Evolutionary conservation across 2,888 invertebrate genomes (phyloP), one percentile per base, ranked within the genome.

Genomic region (Tipula confusa): DNA sequence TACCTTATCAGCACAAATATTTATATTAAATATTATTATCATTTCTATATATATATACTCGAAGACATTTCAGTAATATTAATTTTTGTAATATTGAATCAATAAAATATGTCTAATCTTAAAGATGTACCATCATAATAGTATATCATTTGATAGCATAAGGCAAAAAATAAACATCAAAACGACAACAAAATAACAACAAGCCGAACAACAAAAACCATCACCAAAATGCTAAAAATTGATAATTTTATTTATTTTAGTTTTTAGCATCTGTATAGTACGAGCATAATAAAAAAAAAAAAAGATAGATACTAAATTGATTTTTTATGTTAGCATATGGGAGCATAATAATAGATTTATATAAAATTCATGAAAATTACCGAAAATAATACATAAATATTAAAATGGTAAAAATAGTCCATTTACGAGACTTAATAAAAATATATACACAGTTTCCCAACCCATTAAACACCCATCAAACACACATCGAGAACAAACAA

Each of bases 241-340:
- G 64, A 64, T 64, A 24, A 64, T 24, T 64, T 64, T 64, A 64
- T 43, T 43, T 43, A 43, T 64, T 64, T 64, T 24, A 64, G 64
- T 64, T 64, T 64, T 64, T 64, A 64, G 64, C 64, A 64, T 64
- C 64, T 64, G 64, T 64, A 64, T 64, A 64, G 24, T 64, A 6
- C n/a, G n/a, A n/a, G n/a, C n/a, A n/a, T n/a, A n/a, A n/a, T n/a
- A n/a, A n/a, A n/a, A n/a, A n/a, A n/a, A 64, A 24, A 64, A 64
- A 64, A 64, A 24, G 3, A 64, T 64, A 64, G 64, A 64, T 24
- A 64, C 64, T 24, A 64, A 64, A 64, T 64, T 64, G 64, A 64
- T 64, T 64, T 64, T 64, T 64, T 64, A 64, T 64, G 64, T 64
- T 64, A 64, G 64, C 64, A 64, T 24, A 64, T 64, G 64, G 64